A percentile compares a stretch with the other conserved stretches of the same genome.
These are phyloP conservation scores for Anthrax anthrax DNA, from an alignment of 2,888 invertebrate genomes.

Conservation along the genomic window DNA sequence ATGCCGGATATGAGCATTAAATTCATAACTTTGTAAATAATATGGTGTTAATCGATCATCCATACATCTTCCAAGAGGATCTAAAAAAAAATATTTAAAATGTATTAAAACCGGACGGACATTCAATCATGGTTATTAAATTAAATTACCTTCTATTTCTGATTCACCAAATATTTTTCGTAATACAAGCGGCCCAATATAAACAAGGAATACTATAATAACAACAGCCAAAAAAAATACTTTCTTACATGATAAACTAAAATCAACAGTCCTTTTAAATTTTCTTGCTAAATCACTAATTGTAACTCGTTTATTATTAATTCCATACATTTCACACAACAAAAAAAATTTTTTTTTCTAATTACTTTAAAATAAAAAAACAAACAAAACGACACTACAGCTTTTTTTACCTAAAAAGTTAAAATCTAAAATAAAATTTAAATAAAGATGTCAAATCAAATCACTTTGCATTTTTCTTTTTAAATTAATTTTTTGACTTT, in stretches of 20 bases:
- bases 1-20: conserved; percentile 53
- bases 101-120: too few species aligned
- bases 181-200: conserved; percentile 48
- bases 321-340: conserved; percentile 16
- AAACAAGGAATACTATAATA: conserved; percentile 43
- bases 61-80: conserved; percentile 47
- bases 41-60: conserved; percentile 48
- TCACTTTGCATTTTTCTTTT: too few species aligned
- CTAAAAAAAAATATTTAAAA: conserved; percentile 13
- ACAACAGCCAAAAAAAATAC: conserved; percentile 35
- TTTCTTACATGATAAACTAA: conserved; percentile 29
- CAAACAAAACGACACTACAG: too few species aligned
- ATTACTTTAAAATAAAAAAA: too few species aligned
- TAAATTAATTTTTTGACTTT: too few species aligned
- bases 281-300: conserved; percentile 26
- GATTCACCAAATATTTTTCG: conserved; percentile 45
- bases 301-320: conserved; percentile 32
- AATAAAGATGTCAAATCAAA: too few species aligned
- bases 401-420: too few species aligned
- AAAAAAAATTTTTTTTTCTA: conserved; percentile 19
- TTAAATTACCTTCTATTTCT: conserved; percentile 27
- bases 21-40: conserved; percentile 44
- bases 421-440: too few species aligned
- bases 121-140: too few species aligned
- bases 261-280: conserved; percentile 26